Base-by-base conservation (phyloP, 2,113 vertebrate species). In the Eurystomus gularis region DNA sequence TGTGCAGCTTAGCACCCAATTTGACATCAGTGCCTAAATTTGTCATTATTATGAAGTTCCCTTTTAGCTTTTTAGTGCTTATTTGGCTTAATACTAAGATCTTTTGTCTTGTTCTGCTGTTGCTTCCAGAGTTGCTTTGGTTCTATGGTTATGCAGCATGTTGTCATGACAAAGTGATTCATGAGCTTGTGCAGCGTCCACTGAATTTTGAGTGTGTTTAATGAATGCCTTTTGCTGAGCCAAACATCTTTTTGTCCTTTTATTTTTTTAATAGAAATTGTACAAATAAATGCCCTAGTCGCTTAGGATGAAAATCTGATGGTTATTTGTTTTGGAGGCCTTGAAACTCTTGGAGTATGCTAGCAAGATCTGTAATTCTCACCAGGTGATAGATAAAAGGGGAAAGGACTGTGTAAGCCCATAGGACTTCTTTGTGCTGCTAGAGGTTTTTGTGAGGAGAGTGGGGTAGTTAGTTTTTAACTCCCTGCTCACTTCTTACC, bases 131-230 rank as follows among this genome's bases (percentile, higher is more conserved):
- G 64, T 83, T 86, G 20, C 35, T 82, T 93, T 92, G 68, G 55
- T 82, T 94, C 75, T 83, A 4, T 33, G 39, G 48, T 81, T 86
- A 20, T 40, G 55, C 68, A 81, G 66, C 2, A 4, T 61, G 51
- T 77, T 96, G 66, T 95, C 71, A 61, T 86, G 85, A 75, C 62
- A 88, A 25, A 96, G 68, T 71, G 54, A 91, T 91, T 82, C 17
- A 19, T 76, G 42, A 66, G 51, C 55, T 90, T 66, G 13, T 80
- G 37, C 20, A 28, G 68, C 25, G 16, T 58, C 64, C 46, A 9
- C 28, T 88, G 44, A 69, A 62, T 90, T 80, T 77, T 54, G 51
- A 48, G 26, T 69, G 55, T 46, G 31, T 85, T 82, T 76, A 85
- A 25, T 90, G 66, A 84, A 82, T 87, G 54, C 9, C 52, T 91